These are phyloP conservation scores for Pollenia griseotomentosa DNA, from an alignment of 2,888 invertebrate genomes.

Conservation along the genomic window DNA sequence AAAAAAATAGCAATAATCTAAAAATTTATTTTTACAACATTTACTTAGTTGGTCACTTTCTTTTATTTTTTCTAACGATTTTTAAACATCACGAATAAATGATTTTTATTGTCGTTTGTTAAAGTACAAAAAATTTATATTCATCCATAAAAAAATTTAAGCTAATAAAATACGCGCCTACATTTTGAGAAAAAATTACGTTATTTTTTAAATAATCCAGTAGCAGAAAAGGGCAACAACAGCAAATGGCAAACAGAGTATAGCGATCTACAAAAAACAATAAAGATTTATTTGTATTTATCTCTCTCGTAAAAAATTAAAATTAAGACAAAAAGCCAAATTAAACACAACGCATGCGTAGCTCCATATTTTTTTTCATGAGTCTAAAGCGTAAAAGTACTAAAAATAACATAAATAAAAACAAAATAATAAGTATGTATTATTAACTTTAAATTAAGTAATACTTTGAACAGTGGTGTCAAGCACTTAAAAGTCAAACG, in stretches of 20 bases:
- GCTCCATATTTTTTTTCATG: conserved; percentile 43
- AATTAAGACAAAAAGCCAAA: conserved; percentile 11
- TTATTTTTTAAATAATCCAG: conserved; percentile 29
- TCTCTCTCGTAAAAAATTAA: neutral
- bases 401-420: conserved; percentile 12
- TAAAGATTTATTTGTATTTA: neutral
- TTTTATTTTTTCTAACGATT: neutral
- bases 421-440: neutral
- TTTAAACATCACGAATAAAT: conserved; percentile 9
- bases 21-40: no score
- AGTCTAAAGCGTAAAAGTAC: neutral
- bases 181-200: neutral
- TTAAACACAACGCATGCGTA: conserved; percentile 44
- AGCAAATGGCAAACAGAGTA: conserved; percentile 1
- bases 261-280: conserved; percentile 1
- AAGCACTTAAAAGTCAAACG: neutral
- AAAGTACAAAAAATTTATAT: neutral
- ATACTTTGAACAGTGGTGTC: neutral
- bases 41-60: conserved; percentile 9
- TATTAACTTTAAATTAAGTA: neutral
- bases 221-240: conserved; percentile 21
- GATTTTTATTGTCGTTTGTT: neutral
- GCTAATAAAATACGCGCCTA: conserved; percentile 42
- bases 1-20: no score
- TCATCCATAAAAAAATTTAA: neutral